Evolutionary conservation across 1,140 invertebrate species (phyloP), one percentile per base, ranked within the genome.

Genomic region (Zaprionus capensis): DNA sequence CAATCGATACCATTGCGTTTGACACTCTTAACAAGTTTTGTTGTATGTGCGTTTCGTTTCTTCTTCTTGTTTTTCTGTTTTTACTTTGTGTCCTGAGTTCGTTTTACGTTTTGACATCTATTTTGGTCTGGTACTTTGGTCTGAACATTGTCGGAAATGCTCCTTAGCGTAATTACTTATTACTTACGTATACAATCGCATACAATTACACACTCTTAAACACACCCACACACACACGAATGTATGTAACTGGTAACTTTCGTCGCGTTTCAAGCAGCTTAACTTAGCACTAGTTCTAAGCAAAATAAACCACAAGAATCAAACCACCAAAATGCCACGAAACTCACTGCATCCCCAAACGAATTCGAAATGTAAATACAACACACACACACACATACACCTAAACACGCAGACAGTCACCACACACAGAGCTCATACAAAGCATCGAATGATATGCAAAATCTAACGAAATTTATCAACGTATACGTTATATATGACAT

Each of bases 111-210:
- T 83, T 71, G 66, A 75, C 24, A 75, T 53, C 41, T 62, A 62
- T 76, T 65, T 65, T 76, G 78, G 81, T 85, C 82, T 85, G 82
- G 82, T 84, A 81, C 70, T 81, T 87, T 87, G 83, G 81, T 84
- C 81, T 90, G 85, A 88, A 88, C 71, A 87, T 80, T 76, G 84
- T 87, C 83, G 82, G 83, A 81, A 82, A 90, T 88, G 85, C 81
- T 88, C 81, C 76, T 80, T 90, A 88, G 81, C 75, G 76, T 88
- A 90, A 71, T 75, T 80, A 81, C 61, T 80, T 78, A 62, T 63
- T 68, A 64, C 57, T 66, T 79, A 91, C 73, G 79, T 85, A 74
- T 79, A 75, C 22, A 72, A 57, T 69, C 71, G 68, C 62, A 70
- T 44, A 68, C 59, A 57, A 67, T 12, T 12, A 66, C 71, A 56